phyloP scores from a whole-genome alignment of 2,113 vertebrate species.

The Chascanopsetta lugubris region DNA sequence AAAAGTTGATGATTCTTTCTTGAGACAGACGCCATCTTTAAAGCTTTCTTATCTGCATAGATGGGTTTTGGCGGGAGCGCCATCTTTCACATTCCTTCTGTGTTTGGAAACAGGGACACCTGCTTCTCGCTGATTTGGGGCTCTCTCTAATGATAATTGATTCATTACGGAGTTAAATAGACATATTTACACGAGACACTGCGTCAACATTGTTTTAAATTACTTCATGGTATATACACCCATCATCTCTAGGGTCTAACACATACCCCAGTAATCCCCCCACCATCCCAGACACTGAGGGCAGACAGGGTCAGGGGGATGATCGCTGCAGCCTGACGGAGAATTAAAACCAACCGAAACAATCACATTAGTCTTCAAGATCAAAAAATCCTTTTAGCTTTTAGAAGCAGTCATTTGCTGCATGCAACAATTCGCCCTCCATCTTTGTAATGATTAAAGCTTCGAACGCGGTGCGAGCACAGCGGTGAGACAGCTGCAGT shows the following conservation, averaged over 20 bases:
- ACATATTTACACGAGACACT: not conserved
- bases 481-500: slow-evolving; percentile 42
- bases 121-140: not conserved
- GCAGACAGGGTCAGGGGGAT: slow-evolving; percentile 41
- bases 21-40: no score
- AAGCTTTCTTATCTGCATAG: not conserved
- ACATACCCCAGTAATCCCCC: slow-evolving; percentile 51
- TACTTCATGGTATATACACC: not conserved
- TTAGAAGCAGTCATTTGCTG: slow-evolving; percentile 7
- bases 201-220: slow-evolving; percentile 17
- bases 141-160: not conserved
- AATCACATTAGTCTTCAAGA: slow-evolving; percentile 34
- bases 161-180: slow-evolving; percentile 8
- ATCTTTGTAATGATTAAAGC: slow-evolving; percentile 26
- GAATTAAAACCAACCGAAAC: slow-evolving; percentile 39
- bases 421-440: not conserved
- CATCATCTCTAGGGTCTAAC: not conserved
- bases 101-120: not conserved
- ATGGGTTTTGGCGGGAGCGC: not conserved
- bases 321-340: slow-evolving; percentile 19
- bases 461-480: not conserved
- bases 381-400: slow-evolving; percentile 13
- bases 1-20: no score
- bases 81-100: not conserved
- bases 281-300: slow-evolving; percentile 49